These are phyloP conservation scores for Palaemon carinicauda DNA, from an alignment of 1,140 invertebrate species.

Conservation along the genomic window DNA sequence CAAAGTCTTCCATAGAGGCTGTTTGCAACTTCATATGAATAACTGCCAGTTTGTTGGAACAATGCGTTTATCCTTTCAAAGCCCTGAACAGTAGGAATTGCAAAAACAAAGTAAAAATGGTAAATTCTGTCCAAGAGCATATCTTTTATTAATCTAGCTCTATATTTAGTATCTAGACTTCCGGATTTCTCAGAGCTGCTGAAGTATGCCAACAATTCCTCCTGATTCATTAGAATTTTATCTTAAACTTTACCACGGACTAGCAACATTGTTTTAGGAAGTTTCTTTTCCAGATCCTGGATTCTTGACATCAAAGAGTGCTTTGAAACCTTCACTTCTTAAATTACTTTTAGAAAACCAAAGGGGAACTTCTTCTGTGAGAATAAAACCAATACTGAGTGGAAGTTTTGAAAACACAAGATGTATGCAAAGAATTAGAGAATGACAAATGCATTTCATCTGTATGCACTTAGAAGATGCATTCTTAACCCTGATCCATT, in stretches of 20 bases:
- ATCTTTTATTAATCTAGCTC: constrained; percentile 3
- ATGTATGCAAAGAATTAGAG: constrained; percentile 19
- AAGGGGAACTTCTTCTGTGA: constrained; percentile 15
- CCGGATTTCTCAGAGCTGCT: constrained; percentile 1
- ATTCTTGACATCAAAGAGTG: constrained; percentile 23
- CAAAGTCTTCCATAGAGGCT: constrained; percentile 52
- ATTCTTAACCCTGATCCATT: constrained; percentile 12
- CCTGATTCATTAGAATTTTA: constrained; percentile 31
- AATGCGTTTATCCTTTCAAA: constrained; percentile 25
- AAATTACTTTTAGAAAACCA: constrained; percentile 36
- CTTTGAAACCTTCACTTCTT: constrained; percentile 29
- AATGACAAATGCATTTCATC: constrained; percentile 44
- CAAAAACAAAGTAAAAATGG: not conserved
- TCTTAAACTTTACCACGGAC: constrained; percentile 13
- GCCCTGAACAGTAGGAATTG: not conserved
- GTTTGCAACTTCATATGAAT: constrained; percentile 6
- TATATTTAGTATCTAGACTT: constrained; percentile 5
- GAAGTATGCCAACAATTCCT: constrained; percentile 25
- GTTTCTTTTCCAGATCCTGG: constrained; percentile 11
- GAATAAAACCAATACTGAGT: constrained; percentile 7
- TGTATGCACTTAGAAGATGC: constrained; percentile 36
- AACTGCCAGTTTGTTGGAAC: constrained; percentile 16
- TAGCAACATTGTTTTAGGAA: constrained; percentile 8
- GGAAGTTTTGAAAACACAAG: constrained; percentile 17
- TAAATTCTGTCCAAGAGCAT: constrained; percentile 8